These are phyloP conservation scores for Ctenicera cuprea DNA, from an alignment of 2,888 invertebrate genomes.

Conservation along the genomic window DNA sequence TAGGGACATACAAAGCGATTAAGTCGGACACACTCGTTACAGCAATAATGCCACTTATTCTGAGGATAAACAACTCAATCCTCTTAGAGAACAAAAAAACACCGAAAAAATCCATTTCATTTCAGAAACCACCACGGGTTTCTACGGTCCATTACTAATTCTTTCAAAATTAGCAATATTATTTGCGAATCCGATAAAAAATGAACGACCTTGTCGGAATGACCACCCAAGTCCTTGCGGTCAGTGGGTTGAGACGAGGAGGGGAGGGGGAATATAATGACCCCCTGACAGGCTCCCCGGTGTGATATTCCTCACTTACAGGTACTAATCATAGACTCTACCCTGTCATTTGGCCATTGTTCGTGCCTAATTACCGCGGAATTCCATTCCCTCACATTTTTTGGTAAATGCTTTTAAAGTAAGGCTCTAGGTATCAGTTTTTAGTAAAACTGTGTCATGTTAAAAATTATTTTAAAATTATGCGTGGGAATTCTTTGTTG, in stretches of 20 bases:
- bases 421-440: conserved; percentile 49
- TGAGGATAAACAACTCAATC: conserved; percentile 51
- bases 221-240: conserved; percentile 59
- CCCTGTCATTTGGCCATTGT: conserved; percentile 63
- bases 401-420: conserved; percentile 52
- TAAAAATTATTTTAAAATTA: conserved; percentile 41
- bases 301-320: conserved; percentile 64
- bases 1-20: conserved; percentile 46
- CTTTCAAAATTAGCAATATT: conserved; percentile 54
- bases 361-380: conserved; percentile 57
- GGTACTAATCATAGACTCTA: conserved; percentile 60
- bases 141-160: conserved; percentile 54
- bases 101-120: conserved; percentile 51
- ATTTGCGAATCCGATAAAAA: conserved; percentile 52
- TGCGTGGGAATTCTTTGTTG: conserved; percentile 39
- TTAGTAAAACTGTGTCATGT: conserved; percentile 47
- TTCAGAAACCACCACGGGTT: conserved; percentile 46
- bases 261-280: conserved; percentile 48
- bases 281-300: conserved; percentile 60
- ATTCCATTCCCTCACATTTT: conserved; percentile 48
- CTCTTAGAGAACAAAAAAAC: conserved; percentile 49
- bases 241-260: conserved; percentile 47
- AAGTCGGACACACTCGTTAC: conserved; percentile 48
- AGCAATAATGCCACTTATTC: conserved; percentile 49
- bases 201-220: conserved; percentile 55